Evolutionary conservation across 2,113 vertebrate species (phyloP).

Genomic region (Pachycephala philippinensis): DNA sequence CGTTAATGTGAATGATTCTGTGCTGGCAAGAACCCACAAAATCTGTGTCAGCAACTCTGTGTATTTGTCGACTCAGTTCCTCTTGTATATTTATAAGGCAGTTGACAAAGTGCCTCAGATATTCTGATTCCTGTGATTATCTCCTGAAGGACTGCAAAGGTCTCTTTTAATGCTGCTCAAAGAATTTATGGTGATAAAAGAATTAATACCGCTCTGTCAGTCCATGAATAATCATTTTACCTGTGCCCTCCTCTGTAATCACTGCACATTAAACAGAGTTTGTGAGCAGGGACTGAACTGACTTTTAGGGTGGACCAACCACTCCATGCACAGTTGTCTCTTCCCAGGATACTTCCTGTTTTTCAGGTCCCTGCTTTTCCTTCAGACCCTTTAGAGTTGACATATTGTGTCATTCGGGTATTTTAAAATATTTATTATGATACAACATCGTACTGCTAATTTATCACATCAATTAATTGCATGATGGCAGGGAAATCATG

Average conservation of each 20-base stretch:
- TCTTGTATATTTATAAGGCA: slow-evolving; percentile 11
- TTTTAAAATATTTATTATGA: background rate
- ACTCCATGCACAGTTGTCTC: background rate
- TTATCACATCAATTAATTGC: background rate
- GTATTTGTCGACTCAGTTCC: background rate
- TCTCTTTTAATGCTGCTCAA: background rate
- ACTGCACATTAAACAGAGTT: background rate
- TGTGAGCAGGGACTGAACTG: background rate
- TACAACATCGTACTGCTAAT: background rate
- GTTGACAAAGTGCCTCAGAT: background rate
- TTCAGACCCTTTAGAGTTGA: background rate
- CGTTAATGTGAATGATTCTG: background rate
- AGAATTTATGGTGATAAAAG: background rate
- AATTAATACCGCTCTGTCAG: background rate
- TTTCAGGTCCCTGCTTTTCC: background rate
- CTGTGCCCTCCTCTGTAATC: background rate
- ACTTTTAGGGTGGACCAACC: background rate
- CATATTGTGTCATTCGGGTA: background rate
- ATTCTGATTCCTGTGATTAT: background rate
- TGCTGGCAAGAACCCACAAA: slow-evolving; percentile 4
- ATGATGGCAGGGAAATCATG: background rate
- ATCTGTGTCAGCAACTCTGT: slow-evolving; percentile 8
- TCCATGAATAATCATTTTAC: background rate
- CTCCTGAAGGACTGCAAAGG: background rate
- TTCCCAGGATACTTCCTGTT: background rate